These are phyloP conservation scores for Pasiphila rectangulata DNA, from an alignment of 2,888 invertebrate species.

Conservation along the genomic window DNA sequence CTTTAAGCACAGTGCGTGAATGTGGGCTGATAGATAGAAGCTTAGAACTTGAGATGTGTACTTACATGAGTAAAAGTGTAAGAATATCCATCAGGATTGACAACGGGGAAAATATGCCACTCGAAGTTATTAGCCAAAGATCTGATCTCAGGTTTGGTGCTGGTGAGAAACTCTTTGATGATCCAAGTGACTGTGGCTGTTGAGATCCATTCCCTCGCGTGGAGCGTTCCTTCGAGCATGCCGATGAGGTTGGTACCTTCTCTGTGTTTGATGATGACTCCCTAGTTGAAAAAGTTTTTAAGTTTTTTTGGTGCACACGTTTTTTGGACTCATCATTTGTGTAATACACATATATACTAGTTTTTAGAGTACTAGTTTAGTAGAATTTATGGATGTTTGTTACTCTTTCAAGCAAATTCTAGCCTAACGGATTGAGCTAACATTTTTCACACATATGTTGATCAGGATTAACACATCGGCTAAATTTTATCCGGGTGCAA, in stretches of 20 bases:
- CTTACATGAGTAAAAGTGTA: slow-evolving; percentile 84
- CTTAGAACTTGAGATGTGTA: too few species aligned
- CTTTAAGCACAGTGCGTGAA: not conserved
- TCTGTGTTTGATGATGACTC: slow-evolving; percentile 69
- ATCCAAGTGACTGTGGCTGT: slow-evolving; percentile 84
- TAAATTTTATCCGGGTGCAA: too few species aligned
- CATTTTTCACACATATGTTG: too few species aligned
- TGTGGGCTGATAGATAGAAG: not conserved
- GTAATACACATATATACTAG: too few species aligned
- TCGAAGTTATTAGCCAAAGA: slow-evolving; percentile 84
- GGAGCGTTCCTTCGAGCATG: slow-evolving; percentile 83
- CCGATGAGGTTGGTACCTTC: slow-evolving; percentile 63
- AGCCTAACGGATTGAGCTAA: too few species aligned
- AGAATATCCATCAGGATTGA: slow-evolving; percentile 88
- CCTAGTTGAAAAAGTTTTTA: slow-evolving; percentile 50
- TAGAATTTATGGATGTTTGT: too few species aligned
- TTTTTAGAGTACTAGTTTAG: too few species aligned
- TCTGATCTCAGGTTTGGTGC: slow-evolving; percentile 74
- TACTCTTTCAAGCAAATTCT: too few species aligned
- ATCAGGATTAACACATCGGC: too few species aligned
- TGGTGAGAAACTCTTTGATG: slow-evolving; percentile 84
- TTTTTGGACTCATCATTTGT: too few species aligned
- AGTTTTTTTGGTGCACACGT: too few species aligned
- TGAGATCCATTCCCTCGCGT: slow-evolving; percentile 88
- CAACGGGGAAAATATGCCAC: slow-evolving; percentile 88